phyloP scores from a whole-genome alignment of 2,113 vertebrate species.

The Ceyx melanurus region DNA sequence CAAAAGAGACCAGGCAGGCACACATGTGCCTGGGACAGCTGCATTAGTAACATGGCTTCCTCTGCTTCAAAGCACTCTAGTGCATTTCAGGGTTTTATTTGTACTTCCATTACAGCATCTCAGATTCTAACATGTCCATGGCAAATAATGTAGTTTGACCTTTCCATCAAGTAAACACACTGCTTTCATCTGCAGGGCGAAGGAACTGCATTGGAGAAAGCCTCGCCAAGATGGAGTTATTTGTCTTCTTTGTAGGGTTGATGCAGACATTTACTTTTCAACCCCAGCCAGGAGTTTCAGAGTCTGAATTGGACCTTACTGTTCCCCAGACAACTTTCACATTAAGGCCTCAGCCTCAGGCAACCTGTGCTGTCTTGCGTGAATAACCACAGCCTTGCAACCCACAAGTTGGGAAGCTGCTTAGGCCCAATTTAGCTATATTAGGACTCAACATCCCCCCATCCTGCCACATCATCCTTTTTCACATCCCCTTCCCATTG shows the following conservation, averaged over 20 bases:
- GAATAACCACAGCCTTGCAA: not conserved
- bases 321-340: slow-evolving; percentile 73
- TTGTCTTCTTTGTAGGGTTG: slow-evolving; percentile 73
- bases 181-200: slow-evolving; percentile 59
- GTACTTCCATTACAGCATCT: not conserved
- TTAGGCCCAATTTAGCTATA: not conserved
- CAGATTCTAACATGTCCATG: fast-evolving
- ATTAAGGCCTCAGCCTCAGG: slow-evolving; percentile 69
- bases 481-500: not conserved
- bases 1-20: not conserved
- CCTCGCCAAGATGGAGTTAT: slow-evolving; percentile 76
- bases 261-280: slow-evolving; percentile 73
- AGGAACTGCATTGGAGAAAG: slow-evolving; percentile 75
- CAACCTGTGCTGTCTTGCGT: slow-evolving; percentile 49
- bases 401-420: not conserved
- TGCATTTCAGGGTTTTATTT: not conserved
- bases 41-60: not conserved
- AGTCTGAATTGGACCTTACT: slow-evolving; percentile 51
- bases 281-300: slow-evolving; percentile 58
- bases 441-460: not conserved
- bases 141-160: not conserved
- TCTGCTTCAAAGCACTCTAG: not conserved
- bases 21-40: not conserved
- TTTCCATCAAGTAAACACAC: not conserved
- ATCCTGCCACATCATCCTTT: not conserved